Evolutionary conservation across 1,140 invertebrate genomes (phyloP).

Genomic region (Ridgeia piscesae): DNA sequence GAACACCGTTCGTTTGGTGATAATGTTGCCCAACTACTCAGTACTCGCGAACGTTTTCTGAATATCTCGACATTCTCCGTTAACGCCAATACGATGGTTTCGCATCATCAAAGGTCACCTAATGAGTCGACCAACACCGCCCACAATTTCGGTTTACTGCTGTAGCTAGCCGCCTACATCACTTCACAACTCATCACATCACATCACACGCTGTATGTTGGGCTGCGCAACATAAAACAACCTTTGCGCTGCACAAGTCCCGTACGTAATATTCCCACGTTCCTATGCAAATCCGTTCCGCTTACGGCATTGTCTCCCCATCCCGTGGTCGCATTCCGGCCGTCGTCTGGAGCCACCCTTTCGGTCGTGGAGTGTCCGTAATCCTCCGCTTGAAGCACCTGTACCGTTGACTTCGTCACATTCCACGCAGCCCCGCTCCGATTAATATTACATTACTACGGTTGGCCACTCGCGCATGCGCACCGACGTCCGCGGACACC

Average conservation of each 20-base stretch:
- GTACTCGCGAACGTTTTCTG: background rate
- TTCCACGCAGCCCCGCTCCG: background rate
- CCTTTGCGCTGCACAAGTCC: too few relatives aligned
- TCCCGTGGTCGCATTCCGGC: background rate
- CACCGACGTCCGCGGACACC: background rate
- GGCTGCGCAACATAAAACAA: background rate
- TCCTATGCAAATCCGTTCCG: background rate
- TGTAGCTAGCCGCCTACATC: too few relatives aligned
- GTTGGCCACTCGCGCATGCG: background rate
- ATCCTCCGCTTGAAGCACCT: background rate
- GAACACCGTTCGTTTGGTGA: background rate
- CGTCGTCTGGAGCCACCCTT: background rate
- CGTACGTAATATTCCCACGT: background rate
- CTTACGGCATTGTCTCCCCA: background rate
- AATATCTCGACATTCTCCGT: background rate
- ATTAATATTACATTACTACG: conserved; percentile 6
- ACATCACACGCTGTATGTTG: background rate
- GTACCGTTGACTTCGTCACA: background rate
- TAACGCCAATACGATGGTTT: background rate
- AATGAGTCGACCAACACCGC: background rate
- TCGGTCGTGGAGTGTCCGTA: background rate
- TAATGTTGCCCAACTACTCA: background rate
- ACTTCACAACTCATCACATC: background rate
- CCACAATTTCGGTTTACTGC: background rate
- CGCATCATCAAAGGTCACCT: background rate